A percentile compares a stretch with the other conserved stretches of the same genome.
Conservation (phyloP, 2,113 vertebrate species). For the Nanorana parkeri region DNA sequence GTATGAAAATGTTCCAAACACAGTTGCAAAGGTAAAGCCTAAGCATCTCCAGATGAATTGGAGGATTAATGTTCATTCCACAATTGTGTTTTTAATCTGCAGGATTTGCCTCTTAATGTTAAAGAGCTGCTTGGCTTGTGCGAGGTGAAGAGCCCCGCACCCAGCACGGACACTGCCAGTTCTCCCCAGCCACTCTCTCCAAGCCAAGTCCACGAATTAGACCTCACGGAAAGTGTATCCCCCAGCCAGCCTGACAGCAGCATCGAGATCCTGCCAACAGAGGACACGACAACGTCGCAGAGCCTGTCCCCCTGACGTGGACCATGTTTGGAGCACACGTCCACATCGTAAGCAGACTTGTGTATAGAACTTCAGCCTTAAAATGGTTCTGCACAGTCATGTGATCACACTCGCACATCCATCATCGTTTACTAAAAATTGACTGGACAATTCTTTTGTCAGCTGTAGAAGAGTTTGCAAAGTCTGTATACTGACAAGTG, state of each 20-base stretch:
- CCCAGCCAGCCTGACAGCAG: constrained; percentile 46
- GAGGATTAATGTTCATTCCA: neutral
- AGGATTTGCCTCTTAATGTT: constrained; percentile 72
- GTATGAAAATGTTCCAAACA: too few species aligned
- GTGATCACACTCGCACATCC: neutral
- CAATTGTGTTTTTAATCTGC: neutral
- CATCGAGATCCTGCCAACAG: constrained; percentile 54
- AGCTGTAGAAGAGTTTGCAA: neutral
- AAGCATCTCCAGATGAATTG: too few species aligned
- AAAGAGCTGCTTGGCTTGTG: constrained; percentile 70
- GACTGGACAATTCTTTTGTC: neutral
- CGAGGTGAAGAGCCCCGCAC: constrained; percentile 41
- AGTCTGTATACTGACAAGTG: too few species aligned
- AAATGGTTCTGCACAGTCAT: neutral
- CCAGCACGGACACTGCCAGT: constrained; percentile 59
- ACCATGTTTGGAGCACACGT: neutral
- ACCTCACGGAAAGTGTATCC: constrained; percentile 33
- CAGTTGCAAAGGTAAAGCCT: too few species aligned
- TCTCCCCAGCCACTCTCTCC: constrained; percentile 53
- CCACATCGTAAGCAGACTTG: neutral
- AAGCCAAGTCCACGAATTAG: constrained; percentile 54
- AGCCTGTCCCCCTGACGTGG: constrained; percentile 31
- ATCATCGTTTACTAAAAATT: neutral
- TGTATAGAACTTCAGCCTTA: neutral
- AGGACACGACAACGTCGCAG: constrained; percentile 47